Percentiles rank a stretch among this genome's conserved stretches.
phyloP scores from a whole-genome alignment of 2,797 vertebrate genomes.

The Melanotaenia parkinsoni region DNA sequence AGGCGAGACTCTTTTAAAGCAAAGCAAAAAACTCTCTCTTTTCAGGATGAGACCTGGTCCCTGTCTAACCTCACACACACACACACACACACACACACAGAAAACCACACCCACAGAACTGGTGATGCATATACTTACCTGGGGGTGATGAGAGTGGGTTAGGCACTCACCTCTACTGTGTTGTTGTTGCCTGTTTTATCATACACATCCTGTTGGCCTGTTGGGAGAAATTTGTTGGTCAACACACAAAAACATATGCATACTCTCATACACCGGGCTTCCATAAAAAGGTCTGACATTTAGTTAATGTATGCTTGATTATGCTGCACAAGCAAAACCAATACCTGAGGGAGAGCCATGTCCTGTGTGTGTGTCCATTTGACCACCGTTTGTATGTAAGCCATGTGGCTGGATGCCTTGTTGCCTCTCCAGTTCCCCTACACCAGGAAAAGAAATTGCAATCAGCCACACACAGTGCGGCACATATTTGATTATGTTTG shows the following conservation, averaged over 20 bases:
- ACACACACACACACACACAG: constrained; percentile 20
- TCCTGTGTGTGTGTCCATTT: constrained; percentile 89
- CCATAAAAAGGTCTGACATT: constrained; percentile 4
- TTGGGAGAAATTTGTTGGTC: constrained; percentile 64
- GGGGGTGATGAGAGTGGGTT: constrained; percentile 53
- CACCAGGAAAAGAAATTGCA: constrained; percentile 15
- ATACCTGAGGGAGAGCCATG: constrained; percentile 84
- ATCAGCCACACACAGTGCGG: neutral
- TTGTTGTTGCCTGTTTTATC: constrained; percentile 92
- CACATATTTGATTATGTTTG: constrained; percentile 3
- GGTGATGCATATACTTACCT: constrained; percentile 68
- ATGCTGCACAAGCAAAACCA: constrained; percentile 45
- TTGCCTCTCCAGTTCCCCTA: constrained; percentile 98
- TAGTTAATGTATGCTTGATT: constrained; percentile 38
- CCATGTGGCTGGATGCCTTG: constrained; percentile 89
- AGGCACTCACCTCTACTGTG: constrained; percentile 94
- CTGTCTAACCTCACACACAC: constrained; percentile 33
- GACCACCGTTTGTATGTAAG: constrained; percentile 88
- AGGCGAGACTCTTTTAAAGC: constrained; percentile 67
- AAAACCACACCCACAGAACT: constrained; percentile 46
- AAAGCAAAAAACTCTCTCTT: constrained; percentile 68
- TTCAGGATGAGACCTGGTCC: constrained; percentile 50
- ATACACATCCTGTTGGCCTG: constrained; percentile 92
- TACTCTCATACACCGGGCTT: neutral
- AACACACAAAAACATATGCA: constrained; percentile 19